A percentile compares a stretch with the other conserved stretches of the same genome.
Conservation (phyloP, 2,797 vertebrate species). For the Thamnophis elegans region DNA sequence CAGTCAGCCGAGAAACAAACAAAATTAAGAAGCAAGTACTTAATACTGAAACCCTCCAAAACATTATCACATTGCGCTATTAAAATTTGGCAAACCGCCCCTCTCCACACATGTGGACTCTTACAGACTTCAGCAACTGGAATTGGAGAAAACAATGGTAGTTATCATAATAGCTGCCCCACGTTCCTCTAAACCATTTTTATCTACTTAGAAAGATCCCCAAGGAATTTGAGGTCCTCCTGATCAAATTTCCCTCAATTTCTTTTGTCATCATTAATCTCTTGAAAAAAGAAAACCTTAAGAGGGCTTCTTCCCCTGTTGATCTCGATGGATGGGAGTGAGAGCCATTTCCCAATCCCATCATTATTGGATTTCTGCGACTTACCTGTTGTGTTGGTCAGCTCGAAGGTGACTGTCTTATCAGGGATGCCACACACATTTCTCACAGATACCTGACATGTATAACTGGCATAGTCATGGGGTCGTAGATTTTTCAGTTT, state of each 20-base stretch:
- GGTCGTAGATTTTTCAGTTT: slow-evolving; percentile 95
- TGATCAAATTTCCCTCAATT: background rate
- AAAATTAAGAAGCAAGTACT: background rate
- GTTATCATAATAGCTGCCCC: too few species aligned
- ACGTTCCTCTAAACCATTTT: background rate
- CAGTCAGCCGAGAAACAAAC: background rate
- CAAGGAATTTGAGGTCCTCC: background rate
- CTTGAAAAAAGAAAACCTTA: background rate
- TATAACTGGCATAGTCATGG: slow-evolving; percentile 94
- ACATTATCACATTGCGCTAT: background rate
- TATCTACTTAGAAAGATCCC: background rate
- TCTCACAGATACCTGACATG: slow-evolving; percentile 94
- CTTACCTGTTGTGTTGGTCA: slow-evolving; percentile 92
- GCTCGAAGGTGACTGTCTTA: slow-evolving; percentile 89
- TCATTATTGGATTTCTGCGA: slow-evolving; percentile 24
- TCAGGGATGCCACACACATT: slow-evolving; percentile 95
- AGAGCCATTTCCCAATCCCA: background rate
- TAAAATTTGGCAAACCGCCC: background rate
- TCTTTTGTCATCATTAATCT: background rate
- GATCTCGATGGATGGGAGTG: background rate
- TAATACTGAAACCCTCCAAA: background rate
- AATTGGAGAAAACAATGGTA: background rate
- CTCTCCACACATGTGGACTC: background rate
- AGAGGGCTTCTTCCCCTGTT: background rate
- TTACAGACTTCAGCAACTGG: background rate